Evolutionary conservation across 2,888 invertebrate genomes (phyloP), one percentile per base, ranked within the genome.

Genomic region (Cerceris rybyensis): DNA sequence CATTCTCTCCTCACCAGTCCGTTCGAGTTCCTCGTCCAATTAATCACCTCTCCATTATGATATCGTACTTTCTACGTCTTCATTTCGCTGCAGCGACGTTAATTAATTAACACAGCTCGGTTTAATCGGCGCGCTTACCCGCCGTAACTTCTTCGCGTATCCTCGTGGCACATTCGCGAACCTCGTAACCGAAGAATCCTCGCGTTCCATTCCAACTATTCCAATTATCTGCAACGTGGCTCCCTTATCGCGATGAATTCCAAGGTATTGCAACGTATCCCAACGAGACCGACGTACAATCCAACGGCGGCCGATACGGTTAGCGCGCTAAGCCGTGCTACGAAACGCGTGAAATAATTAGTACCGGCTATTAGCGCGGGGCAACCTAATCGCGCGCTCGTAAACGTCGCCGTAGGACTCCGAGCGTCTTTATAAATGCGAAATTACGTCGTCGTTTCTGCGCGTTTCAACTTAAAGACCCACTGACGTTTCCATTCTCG

Each of bases 401-500:
- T 11, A 60, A 57, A 49, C 28, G 52, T 39, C 57, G 57, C 17
- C 28, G 28, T 28, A 28, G 28, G 46, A 16, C 39, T 64, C 8
- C 13, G 16, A 8, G 61, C 61, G 65, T 39, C 65, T 65, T 52
- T 41, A 28, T 54, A 42, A 54, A 52, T n/a, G 59, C 54, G 52
- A 65, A 59, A 65, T 70, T 41, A 49, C 28, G 46, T 69, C 28
- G 50, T 13, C 16, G 13, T 39, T 5, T 13, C 4, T 8, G 42
- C 14, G 54, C 43, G 52, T 14, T 11, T 39, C 28, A 13, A 6
- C 43, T 43, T 16, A 57, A 75, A 73, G 66, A 63, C 57, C 39
- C 54, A 16, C 39, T 55, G 68, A 80, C 60, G 64, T 75, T 83
- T 84, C 73, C 78, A 79, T 84, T 84, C 84, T 80, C 64, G 63